Conservation (phyloP, 2,797 vertebrate genomes). For the Antrozous pallidus region DNA sequence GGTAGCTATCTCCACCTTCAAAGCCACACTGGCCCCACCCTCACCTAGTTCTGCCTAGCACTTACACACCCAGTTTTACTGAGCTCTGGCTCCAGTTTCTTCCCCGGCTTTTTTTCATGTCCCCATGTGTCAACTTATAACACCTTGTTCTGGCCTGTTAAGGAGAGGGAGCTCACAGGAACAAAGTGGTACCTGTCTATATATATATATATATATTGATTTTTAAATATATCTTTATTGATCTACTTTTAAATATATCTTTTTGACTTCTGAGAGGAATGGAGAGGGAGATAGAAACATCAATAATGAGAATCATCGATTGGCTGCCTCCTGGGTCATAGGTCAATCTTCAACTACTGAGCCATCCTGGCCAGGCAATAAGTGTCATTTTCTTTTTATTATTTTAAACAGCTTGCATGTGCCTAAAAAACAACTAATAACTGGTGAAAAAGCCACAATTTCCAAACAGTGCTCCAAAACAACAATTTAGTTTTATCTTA, state of each 20-base stretch:
- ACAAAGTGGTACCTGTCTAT: neutral
- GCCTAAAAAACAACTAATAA: neutral
- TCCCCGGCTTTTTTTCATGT: neutral
- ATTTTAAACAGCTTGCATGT: neutral
- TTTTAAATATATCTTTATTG: no score
- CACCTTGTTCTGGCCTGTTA: neutral
- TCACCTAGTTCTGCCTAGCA: neutral
- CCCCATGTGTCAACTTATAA: neutral
- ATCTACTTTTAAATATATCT: no score
- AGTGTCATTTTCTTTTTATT: neutral
- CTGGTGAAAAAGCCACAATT: neutral
- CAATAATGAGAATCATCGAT: no score
- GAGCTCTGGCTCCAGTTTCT: neutral
- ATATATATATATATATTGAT: no score
- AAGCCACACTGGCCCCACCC: slow-evolving; percentile 24
- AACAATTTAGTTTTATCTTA: neutral
- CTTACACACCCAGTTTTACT: neutral
- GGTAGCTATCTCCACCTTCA: slow-evolving; percentile 59
- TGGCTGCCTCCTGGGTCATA: no score
- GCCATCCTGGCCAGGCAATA: no score
- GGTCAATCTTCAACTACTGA: no score
- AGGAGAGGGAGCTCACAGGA: neutral
- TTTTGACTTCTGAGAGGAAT: no score
- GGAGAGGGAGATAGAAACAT: no score
- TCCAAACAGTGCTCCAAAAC: neutral